Evolutionary conservation across 2,113 vertebrate species (phyloP).

Genomic region (Takifugu bimaculatus): DNA sequence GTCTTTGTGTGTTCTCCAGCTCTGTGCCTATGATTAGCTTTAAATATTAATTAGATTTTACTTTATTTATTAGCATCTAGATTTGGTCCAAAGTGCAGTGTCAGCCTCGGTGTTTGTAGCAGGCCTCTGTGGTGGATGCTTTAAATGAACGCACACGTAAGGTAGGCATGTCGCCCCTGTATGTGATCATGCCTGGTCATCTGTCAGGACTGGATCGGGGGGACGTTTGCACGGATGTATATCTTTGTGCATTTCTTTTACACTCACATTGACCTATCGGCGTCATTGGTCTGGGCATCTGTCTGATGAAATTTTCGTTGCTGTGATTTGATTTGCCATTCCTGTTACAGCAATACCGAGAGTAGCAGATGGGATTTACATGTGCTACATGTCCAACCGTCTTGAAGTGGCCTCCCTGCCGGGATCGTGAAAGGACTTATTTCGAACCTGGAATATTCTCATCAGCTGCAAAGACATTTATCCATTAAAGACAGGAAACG

Average conservation of each 20-base stretch:
- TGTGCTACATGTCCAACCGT: slow-evolving; percentile 42
- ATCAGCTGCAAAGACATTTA: slow-evolving; percentile 51
- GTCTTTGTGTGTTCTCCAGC: slow-evolving; percentile 70
- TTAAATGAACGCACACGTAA: slow-evolving; percentile 29
- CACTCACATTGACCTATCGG: slow-evolving; percentile 35
- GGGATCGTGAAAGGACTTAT: slow-evolving; percentile 47
- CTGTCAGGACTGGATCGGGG: slow-evolving; percentile 36
- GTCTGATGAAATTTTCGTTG: slow-evolving; percentile 47
- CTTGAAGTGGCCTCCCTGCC: slow-evolving; percentile 51
- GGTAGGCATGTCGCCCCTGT: slow-evolving; percentile 36
- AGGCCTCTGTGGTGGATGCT: slow-evolving; percentile 21
- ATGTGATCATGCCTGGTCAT: slow-evolving; percentile 43
- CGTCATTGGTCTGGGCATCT: slow-evolving; percentile 47
- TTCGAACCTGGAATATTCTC: slow-evolving; percentile 44
- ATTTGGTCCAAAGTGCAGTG: slow-evolving; percentile 48
- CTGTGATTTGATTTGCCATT: slow-evolving; percentile 46
- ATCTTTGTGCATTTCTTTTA: slow-evolving; percentile 7
- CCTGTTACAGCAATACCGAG: slow-evolving; percentile 31
- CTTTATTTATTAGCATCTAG: slow-evolving; percentile 69
- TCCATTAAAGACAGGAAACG: slow-evolving; percentile 10
- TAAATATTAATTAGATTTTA: slow-evolving; percentile 73
- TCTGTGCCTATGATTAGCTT: slow-evolving; percentile 64
- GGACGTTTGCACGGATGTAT: slow-evolving; percentile 4
- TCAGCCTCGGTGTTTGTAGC: slow-evolving; percentile 39
- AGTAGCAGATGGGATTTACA: slow-evolving; percentile 47